Evolutionary conservation across 1,140 invertebrate species (phyloP), one percentile per base, ranked within the genome.

Genomic region (Cataglyphis hispanica): DNA sequence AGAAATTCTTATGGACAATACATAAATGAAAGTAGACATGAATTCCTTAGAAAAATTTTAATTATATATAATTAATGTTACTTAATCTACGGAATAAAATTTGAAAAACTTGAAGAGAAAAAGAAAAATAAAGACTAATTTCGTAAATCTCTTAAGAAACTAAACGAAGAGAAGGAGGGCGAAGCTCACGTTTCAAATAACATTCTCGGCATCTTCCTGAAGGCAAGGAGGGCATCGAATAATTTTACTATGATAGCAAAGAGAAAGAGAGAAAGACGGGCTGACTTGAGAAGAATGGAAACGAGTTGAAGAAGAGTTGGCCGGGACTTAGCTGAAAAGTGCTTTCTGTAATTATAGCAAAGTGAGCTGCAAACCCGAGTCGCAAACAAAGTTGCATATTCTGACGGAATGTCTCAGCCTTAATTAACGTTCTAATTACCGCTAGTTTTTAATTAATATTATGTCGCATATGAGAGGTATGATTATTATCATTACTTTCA

Each of bases 401-500:
- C 76, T 61, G 40, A 60, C 31, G 46, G 67, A 37, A 76, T 69
- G 80, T 61, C 61, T 34, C 19, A 19, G 64, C 58, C 10, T 81
- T 89, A 66, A 37, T 86, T 76, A 83, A 89, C 58, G 16, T 27
- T 77, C 72, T 75, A 77, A 85, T 88, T 85, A 78, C 13, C 19
- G 31, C 22, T 40, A 64, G 50, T 27, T 86, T 86, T 88, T 88
- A 72, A 88, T 86, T 86, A 77, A 72, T 63, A 50, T 50, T 72
- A 66, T 40, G 27, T 11, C n/a, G 53, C 56, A 58, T 60, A 19
- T 16, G 25, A 60, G 58, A 8, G 8, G 11, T 10, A 53, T 46
- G 25, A 11, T 34, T 72, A 53, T 53, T 25, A 50, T 27, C 53
- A 60, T 22, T 60, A 11, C 11, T 60, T 25, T 60, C 11, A 25